Percentiles rank a stretch among this genome's conserved stretches.
Evolutionary conservation across 1,140 invertebrate genomes (phyloP).

Genomic region (Heliconius melpomene): DNA sequence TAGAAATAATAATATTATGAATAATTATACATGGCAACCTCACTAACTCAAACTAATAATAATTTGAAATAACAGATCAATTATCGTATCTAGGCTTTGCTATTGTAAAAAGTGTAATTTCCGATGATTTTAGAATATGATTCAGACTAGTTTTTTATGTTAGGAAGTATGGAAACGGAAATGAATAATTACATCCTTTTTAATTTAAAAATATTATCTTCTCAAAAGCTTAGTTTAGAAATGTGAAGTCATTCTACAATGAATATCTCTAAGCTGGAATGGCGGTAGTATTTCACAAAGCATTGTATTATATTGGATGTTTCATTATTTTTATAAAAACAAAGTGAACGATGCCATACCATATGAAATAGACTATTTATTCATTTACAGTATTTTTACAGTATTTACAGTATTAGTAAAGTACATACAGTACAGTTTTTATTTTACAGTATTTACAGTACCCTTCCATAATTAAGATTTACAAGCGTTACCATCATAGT

Average conservation of each 20-base stretch:
- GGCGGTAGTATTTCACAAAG: background rate
- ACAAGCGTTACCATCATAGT: too few species aligned
- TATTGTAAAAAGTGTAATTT: constrained; percentile 13
- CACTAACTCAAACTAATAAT: background rate
- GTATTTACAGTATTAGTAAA: too few species aligned
- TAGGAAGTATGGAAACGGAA: constrained; percentile 12
- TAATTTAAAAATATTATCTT: background rate
- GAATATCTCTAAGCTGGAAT: background rate
- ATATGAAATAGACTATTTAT: too few species aligned
- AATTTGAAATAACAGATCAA: background rate
- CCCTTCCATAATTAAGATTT: too few species aligned
- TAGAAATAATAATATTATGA: background rate
- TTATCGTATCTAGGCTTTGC: background rate
- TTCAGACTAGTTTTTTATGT: background rate
- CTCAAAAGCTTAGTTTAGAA: background rate
- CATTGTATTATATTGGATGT: background rate
- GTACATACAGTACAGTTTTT: too few species aligned
- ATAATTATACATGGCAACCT: background rate
- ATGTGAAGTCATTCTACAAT: background rate
- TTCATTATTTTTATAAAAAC: background rate
- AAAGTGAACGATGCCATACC: too few species aligned
- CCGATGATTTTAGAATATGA: background rate
- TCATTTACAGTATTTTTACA: too few species aligned
- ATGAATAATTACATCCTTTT: constrained; percentile 21
- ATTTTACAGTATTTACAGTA: too few species aligned